Evolutionary conservation across 2,797 vertebrate species (phyloP).

Genomic region (Diglossa cyanea): DNA sequence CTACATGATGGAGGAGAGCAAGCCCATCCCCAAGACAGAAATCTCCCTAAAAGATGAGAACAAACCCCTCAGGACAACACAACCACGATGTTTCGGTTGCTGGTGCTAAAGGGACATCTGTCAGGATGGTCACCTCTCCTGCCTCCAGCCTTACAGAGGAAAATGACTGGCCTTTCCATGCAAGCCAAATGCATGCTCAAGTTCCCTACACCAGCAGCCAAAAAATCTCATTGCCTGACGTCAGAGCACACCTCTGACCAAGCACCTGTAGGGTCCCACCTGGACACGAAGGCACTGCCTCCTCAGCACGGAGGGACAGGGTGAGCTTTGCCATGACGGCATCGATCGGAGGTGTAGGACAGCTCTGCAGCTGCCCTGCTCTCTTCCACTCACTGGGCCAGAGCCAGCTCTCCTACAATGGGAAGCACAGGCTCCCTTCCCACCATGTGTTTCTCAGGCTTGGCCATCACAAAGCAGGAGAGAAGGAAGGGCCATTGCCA

Average conservation of each 20-base stretch:
- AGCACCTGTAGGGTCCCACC: not conserved
- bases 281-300: fast-evolving
- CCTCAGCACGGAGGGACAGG: not conserved
- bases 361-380: not conserved
- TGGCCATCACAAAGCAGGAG: not conserved
- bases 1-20: not conserved
- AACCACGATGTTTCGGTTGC: not conserved
- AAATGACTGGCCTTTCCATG: not conserved
- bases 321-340: not conserved
- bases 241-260: not conserved
- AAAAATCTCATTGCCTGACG: not conserved
- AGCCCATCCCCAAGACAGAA: not conserved
- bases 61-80: not conserved
- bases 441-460: not conserved
- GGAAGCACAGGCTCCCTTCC: not conserved
- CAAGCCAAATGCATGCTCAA: fast-evolving
- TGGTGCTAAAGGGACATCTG: not conserved
- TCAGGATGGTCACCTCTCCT: not conserved
- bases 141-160: not conserved
- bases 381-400: fast-evolving
- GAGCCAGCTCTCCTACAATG: not conserved
- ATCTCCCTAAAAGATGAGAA: not conserved
- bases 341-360: not conserved
- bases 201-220: not conserved
- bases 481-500: not conserved